Base-by-base conservation (phyloP, 2,797 vertebrate genomes). In the Selene dorsalis region DNA sequence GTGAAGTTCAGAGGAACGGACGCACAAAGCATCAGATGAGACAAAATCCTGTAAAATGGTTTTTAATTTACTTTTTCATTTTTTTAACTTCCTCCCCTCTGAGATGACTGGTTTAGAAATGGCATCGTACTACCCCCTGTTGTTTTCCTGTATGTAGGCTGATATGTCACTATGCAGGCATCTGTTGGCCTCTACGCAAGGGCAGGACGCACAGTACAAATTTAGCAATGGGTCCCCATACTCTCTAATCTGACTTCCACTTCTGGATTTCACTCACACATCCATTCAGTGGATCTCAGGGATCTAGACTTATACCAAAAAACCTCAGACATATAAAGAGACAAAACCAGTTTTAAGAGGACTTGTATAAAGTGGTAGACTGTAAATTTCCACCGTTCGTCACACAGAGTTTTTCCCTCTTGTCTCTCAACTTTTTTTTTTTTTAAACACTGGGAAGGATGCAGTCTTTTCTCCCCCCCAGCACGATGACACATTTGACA, bases 41-140 rank as follows among this genome's bases (percentile, higher is more conserved):
- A 74, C 56, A 58, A 53, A 20, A 77, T 94, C 87, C 82, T 96
- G 95, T 95, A 95, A 96, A 95, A 95, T 93, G 90, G 80, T 90
- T 93, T 94, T 94, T 94, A 87, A 92, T 93, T 93, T 94, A 93
- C 79, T 87, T 87, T 83, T 83, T 68, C 35, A 38, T 56, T 77
- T 75, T 84, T 83, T 87, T 74, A 28, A 69, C 85, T 83, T 81
- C 82, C 83, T 87, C 77, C 85, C 89, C 82, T 86, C 89, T 82
- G 88, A 94, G 88, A 95, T 94, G 94, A 94, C 86, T 85, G 77
- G 81, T 90, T 90, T 84, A 88, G 86, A 93, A 94, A 94, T 91
- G 91, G 73, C 82, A 79, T 83, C 83, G 65, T 35, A 41, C 78
- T 22, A 69, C 82, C 64, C 13, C 53, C 69, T 57, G 52, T 75